phyloP scores from a whole-genome alignment of 2,113 vertebrate species.

The Melanostigma gelatinosum region DNA sequence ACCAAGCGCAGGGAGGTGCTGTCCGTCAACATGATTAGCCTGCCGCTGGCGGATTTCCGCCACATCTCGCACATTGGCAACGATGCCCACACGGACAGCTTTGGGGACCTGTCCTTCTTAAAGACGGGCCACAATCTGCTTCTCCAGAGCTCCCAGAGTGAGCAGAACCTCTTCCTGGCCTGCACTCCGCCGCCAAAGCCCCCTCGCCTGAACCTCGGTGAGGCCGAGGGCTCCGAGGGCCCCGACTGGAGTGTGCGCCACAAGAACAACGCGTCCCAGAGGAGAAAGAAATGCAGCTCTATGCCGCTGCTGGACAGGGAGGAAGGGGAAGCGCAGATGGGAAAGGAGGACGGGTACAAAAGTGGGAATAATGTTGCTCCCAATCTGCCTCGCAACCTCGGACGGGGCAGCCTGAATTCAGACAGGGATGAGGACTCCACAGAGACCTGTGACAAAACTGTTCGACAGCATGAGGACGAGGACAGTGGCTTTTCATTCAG shows the following conservation, averaged over 20 bases:
- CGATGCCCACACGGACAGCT: constrained; percentile 74
- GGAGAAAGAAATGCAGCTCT: constrained; percentile 78
- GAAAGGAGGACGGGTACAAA: constrained; percentile 47
- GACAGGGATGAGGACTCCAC: constrained; percentile 77
- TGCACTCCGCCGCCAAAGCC: constrained; percentile 92
- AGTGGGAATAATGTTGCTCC: constrained; percentile 28
- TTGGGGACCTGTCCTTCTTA: constrained; percentile 85
- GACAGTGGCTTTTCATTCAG: constrained; percentile 79
- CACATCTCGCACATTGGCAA: constrained; percentile 83
- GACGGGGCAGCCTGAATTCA: constrained; percentile 63
- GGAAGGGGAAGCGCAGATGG: constrained; percentile 40
- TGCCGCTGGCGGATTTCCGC: constrained; percentile 83
- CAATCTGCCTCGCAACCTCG: constrained; percentile 31
- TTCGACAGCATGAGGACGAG: constrained; percentile 60
- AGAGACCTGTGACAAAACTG: constrained; percentile 75
- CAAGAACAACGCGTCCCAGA: constrained; percentile 36
- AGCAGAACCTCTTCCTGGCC: constrained; percentile 85
- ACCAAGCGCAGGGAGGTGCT: constrained; percentile 69
- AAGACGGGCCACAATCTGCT: constrained; percentile 75
- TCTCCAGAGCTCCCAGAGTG: constrained; percentile 84
- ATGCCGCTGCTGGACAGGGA: constrained; percentile 79
- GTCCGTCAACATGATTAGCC: constrained; percentile 85
- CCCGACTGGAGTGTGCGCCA: constrained; percentile 37
- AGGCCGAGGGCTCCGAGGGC: constrained; percentile 56
- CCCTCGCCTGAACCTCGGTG: constrained; percentile 90